Evolutionary conservation across 37 sponge, comb jelly and placozoan genomes (phyloP).

Genomic region (Beroe ovata): DNA sequence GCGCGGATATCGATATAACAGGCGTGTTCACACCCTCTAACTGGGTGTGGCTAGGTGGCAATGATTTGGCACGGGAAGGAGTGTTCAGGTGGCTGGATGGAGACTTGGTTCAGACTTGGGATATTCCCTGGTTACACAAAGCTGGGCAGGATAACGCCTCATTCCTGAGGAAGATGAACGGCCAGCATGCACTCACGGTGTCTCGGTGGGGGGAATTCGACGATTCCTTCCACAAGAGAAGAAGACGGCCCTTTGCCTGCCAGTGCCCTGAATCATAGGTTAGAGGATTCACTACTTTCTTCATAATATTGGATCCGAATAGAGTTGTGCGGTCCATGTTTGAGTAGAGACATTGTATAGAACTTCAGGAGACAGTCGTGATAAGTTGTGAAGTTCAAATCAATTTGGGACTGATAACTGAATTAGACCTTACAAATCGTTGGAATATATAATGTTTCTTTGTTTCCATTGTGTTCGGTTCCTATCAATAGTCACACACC

Average conservation of each 20-base stretch:
- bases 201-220: neutral
- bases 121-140: neutral
- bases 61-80: neutral
- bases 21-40: neutral
- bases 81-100: neutral
- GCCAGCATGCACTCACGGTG: neutral
- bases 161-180: neutral
- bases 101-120: neutral
- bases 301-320: too few relatives aligned
- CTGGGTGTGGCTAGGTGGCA: constrained; percentile 7
- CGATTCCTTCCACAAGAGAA: neutral
- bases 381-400: too few relatives aligned
- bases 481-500: too few relatives aligned
- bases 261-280: neutral
- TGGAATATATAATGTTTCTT: too few relatives aligned
- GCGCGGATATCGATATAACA: neutral
- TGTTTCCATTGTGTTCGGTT: too few relatives aligned
- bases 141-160: neutral
- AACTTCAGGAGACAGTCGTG: too few relatives aligned
- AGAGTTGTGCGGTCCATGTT: too few relatives aligned
- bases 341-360: too few relatives aligned
- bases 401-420: too few relatives aligned
- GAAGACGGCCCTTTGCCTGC: neutral
- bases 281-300: too few relatives aligned
- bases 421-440: too few relatives aligned